Evolutionary conservation across 2,888 invertebrate species (phyloP).

Genomic region (Acleris literana): DNA sequence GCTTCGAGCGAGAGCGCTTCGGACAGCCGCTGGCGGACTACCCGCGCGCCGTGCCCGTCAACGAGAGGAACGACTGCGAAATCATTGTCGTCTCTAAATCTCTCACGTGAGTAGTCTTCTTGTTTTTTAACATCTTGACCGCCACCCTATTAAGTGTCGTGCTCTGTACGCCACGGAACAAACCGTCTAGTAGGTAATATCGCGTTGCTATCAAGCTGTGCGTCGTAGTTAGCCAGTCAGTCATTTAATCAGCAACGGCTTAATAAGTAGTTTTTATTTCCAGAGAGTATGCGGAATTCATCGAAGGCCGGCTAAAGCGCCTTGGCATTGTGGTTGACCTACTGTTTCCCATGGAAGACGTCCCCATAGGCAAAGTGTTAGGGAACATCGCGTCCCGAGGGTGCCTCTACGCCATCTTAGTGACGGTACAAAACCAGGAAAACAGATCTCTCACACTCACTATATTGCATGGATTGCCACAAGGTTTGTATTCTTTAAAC

Average conservation of each 20-base stretch:
- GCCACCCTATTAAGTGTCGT: no score
- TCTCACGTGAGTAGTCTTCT: slow-evolving; percentile 87
- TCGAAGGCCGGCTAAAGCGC: slow-evolving; percentile 91
- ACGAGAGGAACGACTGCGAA: slow-evolving; percentile 93
- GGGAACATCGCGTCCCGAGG: slow-evolving; percentile 95
- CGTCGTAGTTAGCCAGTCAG: no score
- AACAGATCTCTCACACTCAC: slow-evolving; percentile 94
- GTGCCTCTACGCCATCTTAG: slow-evolving; percentile 93
- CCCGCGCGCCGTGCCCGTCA: slow-evolving; percentile 64
- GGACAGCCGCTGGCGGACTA: slow-evolving; percentile 59
- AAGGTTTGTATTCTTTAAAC: slow-evolving; percentile 82
- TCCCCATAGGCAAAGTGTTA: slow-evolving; percentile 88
- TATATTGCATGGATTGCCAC: slow-evolving; percentile 94
- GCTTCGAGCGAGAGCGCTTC: slow-evolving; percentile 57
- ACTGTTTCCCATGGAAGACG: slow-evolving; percentile 95
- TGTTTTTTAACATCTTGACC: no score
- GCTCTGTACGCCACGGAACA: no score
- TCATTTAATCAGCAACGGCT: no score
- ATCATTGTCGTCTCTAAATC: slow-evolving; percentile 93
- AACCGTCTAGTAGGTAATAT: no score
- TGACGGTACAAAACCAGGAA: slow-evolving; percentile 93
- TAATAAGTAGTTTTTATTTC: slow-evolving; percentile 40
- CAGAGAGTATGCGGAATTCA: slow-evolving; percentile 94
- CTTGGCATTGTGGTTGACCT: slow-evolving; percentile 92
- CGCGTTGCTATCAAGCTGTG: no score